A percentile compares a stretch with the other conserved stretches of the same genome.
These are phyloP conservation scores for Chlorocebus sabaeus DNA, from an alignment of 2,113 vertebrate species.

Conservation along the genomic window DNA sequence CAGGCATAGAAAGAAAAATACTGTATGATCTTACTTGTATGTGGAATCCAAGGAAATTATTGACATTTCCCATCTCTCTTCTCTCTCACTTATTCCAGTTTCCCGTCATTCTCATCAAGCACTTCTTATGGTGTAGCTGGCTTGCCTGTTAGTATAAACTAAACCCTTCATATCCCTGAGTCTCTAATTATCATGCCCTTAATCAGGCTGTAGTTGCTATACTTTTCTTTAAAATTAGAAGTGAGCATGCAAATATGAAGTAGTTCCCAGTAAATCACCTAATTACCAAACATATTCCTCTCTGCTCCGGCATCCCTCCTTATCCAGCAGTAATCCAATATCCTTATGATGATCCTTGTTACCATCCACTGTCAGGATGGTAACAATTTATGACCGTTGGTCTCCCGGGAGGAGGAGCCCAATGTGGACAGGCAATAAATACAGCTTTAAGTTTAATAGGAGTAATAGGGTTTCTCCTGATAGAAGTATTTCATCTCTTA, in stretches of 20 bases:
- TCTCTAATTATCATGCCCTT: not conserved
- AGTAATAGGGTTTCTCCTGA: not conserved
- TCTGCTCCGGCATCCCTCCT: rapidly evolving
- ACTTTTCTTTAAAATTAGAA: not conserved
- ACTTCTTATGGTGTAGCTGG: not conserved
- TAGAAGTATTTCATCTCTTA: not conserved
- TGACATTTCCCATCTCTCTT: not conserved
- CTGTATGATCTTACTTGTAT: not conserved
- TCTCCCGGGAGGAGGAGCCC: not conserved
- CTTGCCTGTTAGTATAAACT: not conserved
- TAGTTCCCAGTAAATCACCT: not conserved
- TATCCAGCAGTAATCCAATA: not conserved
- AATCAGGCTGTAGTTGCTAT: not conserved
- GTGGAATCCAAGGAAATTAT: not conserved
- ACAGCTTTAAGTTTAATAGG: not conserved
- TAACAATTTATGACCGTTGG: not conserved
- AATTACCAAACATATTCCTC: not conserved
- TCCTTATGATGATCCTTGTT: not conserved
- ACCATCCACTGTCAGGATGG: not conserved
- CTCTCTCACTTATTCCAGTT: not conserved
- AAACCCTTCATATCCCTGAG: not conserved
- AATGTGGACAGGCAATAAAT: not conserved
- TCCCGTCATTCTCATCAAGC: not conserved
- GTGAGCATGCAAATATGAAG: not conserved
- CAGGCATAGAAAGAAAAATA: not conserved